Base-by-base conservation (phyloP, 2,113 vertebrate species). In the Myotis yumanensis region DNA sequence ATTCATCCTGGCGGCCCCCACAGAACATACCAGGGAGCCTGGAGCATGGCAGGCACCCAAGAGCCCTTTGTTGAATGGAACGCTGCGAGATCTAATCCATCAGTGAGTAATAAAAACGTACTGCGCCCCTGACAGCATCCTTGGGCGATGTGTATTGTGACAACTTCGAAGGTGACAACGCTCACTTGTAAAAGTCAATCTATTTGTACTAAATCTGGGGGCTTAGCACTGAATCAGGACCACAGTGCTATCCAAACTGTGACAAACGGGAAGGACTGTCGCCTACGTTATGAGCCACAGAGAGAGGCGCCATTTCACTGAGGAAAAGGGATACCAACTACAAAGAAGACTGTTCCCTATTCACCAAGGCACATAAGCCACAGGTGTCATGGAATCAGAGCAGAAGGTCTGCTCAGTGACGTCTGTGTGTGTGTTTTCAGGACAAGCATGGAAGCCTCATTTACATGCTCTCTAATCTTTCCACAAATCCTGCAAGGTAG, bases 161-260 rank as follows among this genome's bases (percentile, higher is more conserved):
- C 57, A 69, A 5, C 68, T 37, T 94, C 20, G 48, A 22, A 51
- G 48, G 35, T 51, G 73, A 89, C 54, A 62, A 62, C 0, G 9
- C 72, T 82, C 23, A 40, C 87, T 52, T 40, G 43, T 66, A 88
- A 91, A 73, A 79, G 85, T 75, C 72, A 86, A 30, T 92, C 82
- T 77, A 48, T 59, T 7, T 62, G 68, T 17, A 40, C 15, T 68
- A 69, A 73, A 79, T 86, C 32, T 22, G 28, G 15, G 51, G 30
- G 12, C 10, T 46, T 77, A 22, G 40, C 68, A 16, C 40, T 2
- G 64, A 86, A 28, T 86, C 83, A 80, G 71, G 22, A 73, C 46
- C 62, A 92, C 52, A 54, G 46, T 3, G 18, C 46, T 51, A 1
- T 37, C 57, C 30, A 52, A 32, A 51, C 28, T 51, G 35, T 85